Evolutionary conservation across 2,113 vertebrate genomes (phyloP), one percentile per base, ranked within the genome.

Genomic region (Myiagra hebetior): DNA sequence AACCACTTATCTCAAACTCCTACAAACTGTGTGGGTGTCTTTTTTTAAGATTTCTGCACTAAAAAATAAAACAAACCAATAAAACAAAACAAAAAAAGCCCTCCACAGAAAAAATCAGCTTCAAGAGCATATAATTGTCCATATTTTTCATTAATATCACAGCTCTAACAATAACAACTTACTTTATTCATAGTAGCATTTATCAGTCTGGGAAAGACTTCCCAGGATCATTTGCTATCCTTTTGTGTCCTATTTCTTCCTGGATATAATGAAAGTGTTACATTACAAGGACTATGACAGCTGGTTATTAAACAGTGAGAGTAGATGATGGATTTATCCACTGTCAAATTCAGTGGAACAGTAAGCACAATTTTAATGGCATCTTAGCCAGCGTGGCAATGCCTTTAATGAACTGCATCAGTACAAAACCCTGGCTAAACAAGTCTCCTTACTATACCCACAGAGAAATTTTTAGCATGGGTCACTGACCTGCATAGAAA

Each of bases 211-310:
- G 42, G 30, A 75, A 64, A 87, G 50, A 70, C 82, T 85, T 87
- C 39, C 28, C 55, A 79, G 57, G 69, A 95, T 78, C 41, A 75
- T 83, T 94, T 93, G 23, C 52, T 91, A 35, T 75, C 26, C 39
- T 84, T 95, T 89, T 75, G 33, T 95, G 41, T 83, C 39, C n/a
- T 91, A 37, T 47, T 93, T 93, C 68, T 79, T 92, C 78, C 39
- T 82, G 67, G 62, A 89, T 72, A 35, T 92, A 92, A 85, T 91
- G n/a, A 60, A 63, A 56, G 35, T 91, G 63, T 84, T 89, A 41
- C 28, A 59, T 85, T 91, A 87, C 30, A 78, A 84, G 46, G 18
- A 89, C 67, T 72, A 59, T 69, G 81, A 78, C 82, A 94, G 67
- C n/a, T 93, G 19, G 30, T 78, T 96, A 75, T 96, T 96, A 92